phyloP scores from a whole-genome alignment of 2,888 invertebrate genomes.

The Cosmia trapezina region DNA sequence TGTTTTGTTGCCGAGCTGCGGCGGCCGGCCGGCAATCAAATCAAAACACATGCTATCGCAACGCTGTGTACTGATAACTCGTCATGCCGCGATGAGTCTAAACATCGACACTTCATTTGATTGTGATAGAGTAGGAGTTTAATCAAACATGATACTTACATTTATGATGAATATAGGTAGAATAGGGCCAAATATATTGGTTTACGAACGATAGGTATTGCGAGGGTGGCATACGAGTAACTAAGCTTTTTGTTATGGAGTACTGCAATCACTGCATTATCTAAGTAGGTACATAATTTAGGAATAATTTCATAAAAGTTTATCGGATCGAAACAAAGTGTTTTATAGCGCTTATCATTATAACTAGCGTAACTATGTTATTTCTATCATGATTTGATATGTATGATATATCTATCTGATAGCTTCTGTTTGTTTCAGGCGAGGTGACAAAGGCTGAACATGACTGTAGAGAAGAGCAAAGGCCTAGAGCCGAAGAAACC shows the following conservation, averaged over 20 bases:
- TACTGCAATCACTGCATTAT: conserved; percentile 20
- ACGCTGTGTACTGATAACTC: conserved; percentile 64
- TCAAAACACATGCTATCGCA: conserved; percentile 66
- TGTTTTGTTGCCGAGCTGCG: conserved; percentile 66
- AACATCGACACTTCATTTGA: conserved; percentile 49
- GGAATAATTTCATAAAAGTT: conserved; percentile 1
- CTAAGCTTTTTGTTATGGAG: conserved; percentile 10
- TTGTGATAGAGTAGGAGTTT: conserved; percentile 41
- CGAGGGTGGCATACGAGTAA: background rate
- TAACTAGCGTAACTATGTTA: conserved; percentile 2
- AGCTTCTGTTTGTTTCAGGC: conserved; percentile 73
- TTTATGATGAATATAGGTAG: conserved; percentile 1
- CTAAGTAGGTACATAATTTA: conserved; percentile 22
- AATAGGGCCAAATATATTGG: conserved; percentile 3
- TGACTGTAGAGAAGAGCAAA: conserved; percentile 89
- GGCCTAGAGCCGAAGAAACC: conserved; percentile 79
- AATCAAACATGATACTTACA: conserved; percentile 31
- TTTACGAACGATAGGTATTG: conserved; percentile 1
- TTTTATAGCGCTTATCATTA: conserved; percentile 24
- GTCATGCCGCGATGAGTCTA: conserved; percentile 52
- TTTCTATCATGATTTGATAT: conserved; percentile 7
- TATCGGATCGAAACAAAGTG: conserved; percentile 21
- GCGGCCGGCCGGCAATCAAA: conserved; percentile 66
- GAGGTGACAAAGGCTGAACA: conserved; percentile 88
- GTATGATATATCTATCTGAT: conserved; percentile 14